phyloP scores from a whole-genome alignment of 2,797 vertebrate species.

The Helarctos malayanus region DNA sequence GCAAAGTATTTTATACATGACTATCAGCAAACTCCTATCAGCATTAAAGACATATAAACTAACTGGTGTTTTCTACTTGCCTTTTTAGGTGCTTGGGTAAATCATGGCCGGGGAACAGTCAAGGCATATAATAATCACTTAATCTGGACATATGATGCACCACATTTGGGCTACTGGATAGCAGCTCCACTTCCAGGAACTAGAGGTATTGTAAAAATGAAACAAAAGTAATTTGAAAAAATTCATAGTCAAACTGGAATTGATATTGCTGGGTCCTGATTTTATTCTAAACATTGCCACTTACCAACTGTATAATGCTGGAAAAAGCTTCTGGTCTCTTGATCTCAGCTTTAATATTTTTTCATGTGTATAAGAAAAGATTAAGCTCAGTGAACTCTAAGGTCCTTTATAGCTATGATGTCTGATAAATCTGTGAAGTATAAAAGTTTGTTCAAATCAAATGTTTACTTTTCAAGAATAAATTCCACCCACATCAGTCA shows the following conservation, averaged over 20 bases:
- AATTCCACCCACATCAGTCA: not conserved
- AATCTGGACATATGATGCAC: constrained; percentile 93
- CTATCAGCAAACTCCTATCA: not conserved
- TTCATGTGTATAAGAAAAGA: not conserved
- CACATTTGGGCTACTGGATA: constrained; percentile 95
- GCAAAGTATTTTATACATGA: not conserved
- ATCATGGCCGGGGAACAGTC: constrained; percentile 92
- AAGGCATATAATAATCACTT: constrained; percentile 88
- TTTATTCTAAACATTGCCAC: not conserved
- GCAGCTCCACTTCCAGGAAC: constrained; percentile 92
- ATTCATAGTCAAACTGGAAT: not conserved
- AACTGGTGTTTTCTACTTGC: constrained; percentile 20
- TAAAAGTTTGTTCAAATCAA: constrained; percentile 27
- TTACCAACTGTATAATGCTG: fast-evolving
- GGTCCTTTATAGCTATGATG: not conserved
- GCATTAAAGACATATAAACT: not conserved
- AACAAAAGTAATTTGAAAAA: not conserved
- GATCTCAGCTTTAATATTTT: not conserved
- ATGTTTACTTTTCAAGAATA: not conserved
- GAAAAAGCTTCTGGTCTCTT: not conserved
- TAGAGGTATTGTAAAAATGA: constrained; percentile 88
- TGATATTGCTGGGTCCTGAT: not conserved
- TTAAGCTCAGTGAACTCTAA: not conserved
- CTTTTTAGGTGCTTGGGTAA: constrained; percentile 93
- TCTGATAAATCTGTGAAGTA: not conserved